A percentile compares a stretch with the other conserved stretches of the same genome.
Evolutionary conservation across 2,113 vertebrate genomes (phyloP).

Genomic region (Serranochromis macrocephalus): DNA sequence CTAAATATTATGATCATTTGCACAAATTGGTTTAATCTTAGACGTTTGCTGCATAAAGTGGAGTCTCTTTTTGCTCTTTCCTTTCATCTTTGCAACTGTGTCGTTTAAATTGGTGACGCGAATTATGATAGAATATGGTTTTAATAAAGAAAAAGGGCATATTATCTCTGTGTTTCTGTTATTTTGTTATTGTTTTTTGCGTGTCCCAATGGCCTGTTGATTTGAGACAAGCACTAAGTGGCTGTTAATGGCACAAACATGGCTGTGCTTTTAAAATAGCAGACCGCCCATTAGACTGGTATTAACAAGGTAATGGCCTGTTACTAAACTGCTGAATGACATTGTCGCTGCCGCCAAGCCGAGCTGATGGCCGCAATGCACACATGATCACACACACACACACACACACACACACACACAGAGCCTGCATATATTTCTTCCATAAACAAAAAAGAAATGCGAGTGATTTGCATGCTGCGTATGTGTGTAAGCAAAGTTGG

Average conservation of each 20-base stretch:
- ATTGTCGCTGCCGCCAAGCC: constrained; percentile 46
- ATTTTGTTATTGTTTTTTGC: constrained; percentile 47
- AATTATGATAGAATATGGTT: background rate
- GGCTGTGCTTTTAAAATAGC: constrained; percentile 77
- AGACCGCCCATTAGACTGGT: constrained; percentile 76
- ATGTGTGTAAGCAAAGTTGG: background rate
- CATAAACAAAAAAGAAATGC: background rate
- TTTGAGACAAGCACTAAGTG: constrained; percentile 62
- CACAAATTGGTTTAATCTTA: background rate
- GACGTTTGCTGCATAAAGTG: background rate
- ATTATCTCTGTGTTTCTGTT: constrained; percentile 34
- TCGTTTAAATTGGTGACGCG: background rate
- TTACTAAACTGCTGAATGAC: constrained; percentile 78
- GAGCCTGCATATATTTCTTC: background rate
- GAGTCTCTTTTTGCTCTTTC: background rate
- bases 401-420: background rate
- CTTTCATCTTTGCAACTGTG: background rate
- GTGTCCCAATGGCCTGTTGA: constrained; percentile 51
- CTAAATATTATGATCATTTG: background rate
- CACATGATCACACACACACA: constrained; percentile 18
- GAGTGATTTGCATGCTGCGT: background rate
- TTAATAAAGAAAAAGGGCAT: constrained; percentile 27
- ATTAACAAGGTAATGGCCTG: constrained; percentile 83
- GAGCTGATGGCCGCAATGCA: constrained; percentile 6
- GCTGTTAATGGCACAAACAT: constrained; percentile 75